Conservation (phyloP, 2,113 vertebrate genomes). For the Nesoenas mayeri region DNA sequence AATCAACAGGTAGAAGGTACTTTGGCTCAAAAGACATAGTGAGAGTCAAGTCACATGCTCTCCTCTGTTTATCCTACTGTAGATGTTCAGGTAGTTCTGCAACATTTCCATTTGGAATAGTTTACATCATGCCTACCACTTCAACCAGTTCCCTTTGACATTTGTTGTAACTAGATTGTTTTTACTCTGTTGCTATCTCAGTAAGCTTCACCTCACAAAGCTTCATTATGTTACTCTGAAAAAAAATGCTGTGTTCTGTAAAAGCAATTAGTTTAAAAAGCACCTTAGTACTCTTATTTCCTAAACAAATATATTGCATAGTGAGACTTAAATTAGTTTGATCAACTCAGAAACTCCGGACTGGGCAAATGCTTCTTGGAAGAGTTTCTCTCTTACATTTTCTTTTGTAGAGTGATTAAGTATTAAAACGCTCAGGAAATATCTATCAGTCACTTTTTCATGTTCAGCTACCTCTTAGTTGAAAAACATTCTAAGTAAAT, state of each 20-base stretch:
- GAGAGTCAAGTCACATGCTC: background rate
- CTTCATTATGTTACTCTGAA: background rate
- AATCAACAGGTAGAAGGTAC: background rate
- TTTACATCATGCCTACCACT: background rate
- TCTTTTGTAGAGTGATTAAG: background rate
- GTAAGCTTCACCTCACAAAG: background rate
- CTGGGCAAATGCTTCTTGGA: background rate
- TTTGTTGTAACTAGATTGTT: background rate
- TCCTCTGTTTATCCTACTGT: background rate
- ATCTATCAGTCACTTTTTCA: background rate
- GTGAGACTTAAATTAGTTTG: conserved; percentile 5
- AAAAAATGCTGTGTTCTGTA: background rate
- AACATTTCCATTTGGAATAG: background rate
- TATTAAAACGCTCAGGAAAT: background rate
- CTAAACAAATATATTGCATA: conserved; percentile 1
- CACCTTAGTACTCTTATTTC: background rate
- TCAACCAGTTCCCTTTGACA: background rate
- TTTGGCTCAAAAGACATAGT: background rate
- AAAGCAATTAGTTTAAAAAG: conserved; percentile 17
- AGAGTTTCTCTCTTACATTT: background rate
- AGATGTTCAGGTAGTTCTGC: background rate
- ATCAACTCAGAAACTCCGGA: background rate
- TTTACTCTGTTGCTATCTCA: background rate
- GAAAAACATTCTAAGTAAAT: background rate
- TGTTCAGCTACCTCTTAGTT: background rate